A percentile compares a stretch with the other conserved stretches of the same genome.
Conservation (phyloP, 2,888 invertebrate genomes). For the Drosophila nigricruria region DNA sequence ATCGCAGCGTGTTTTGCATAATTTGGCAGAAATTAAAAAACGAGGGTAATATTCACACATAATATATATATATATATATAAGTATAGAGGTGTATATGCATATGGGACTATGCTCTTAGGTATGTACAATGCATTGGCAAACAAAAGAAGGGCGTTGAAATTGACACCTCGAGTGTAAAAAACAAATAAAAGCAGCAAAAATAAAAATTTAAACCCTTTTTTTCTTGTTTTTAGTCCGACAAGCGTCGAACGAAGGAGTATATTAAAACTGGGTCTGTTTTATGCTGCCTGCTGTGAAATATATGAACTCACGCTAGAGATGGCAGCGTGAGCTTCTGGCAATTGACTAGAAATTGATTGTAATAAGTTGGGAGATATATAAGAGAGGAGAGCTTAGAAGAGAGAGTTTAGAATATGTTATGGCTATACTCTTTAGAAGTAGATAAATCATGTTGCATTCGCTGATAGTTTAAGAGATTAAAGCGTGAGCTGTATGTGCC, state of each 20-base stretch:
- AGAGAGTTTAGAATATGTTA: not conserved
- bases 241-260: constrained; percentile 36
- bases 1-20: constrained; percentile 59
- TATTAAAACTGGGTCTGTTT: constrained; percentile 53
- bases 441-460: not conserved
- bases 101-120: constrained; percentile 13
- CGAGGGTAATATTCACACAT: constrained; percentile 73
- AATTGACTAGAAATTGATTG: not conserved
- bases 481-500: not conserved
- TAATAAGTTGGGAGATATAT: not conserved
- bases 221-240: constrained; percentile 34
- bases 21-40: constrained; percentile 79
- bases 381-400: not conserved
- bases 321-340: constrained; percentile 30
- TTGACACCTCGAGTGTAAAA: constrained; percentile 83
- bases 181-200: constrained; percentile 64
- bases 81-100: not conserved
- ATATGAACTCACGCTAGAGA: constrained; percentile 42
- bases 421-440: not conserved
- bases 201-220: constrained; percentile 59
- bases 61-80: not conserved
- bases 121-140: constrained; percentile 44
- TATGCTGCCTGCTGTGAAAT: constrained; percentile 43
- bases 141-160: constrained; percentile 84
- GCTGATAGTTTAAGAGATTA: not conserved